These are phyloP conservation scores for Petrocephalus sullivani DNA, from an alignment of 2,797 vertebrate species.

Conservation along the genomic window DNA sequence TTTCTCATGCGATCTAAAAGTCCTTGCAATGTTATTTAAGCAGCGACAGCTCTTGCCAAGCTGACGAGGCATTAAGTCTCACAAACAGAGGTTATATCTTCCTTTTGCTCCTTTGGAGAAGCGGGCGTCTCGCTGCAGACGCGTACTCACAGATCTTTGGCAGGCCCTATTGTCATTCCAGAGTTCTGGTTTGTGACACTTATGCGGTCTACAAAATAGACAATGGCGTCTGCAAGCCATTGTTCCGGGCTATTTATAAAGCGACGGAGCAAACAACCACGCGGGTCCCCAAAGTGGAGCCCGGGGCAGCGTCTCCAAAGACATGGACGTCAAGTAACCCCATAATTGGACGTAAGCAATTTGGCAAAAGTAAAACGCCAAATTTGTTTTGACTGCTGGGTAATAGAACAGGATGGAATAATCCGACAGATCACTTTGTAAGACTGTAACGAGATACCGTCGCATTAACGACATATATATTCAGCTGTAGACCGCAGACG, in stretches of 20 bases:
- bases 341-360: conserved; percentile 40
- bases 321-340: conserved; percentile 35
- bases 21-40: neutral
- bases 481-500: neutral
- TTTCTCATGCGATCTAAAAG: neutral
- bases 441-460: neutral
- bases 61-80: neutral
- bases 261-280: conserved; percentile 43
- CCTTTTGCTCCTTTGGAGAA: neutral
- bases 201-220: conserved; percentile 44
- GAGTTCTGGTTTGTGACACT: conserved; percentile 40
- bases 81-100: neutral
- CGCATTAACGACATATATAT: neutral
- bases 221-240: conserved; percentile 47
- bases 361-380: conserved; percentile 39
- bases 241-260: conserved; percentile 50
- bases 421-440: conserved; percentile 21
- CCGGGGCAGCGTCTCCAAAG: conserved; percentile 39
- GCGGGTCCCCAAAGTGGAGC: conserved; percentile 43
- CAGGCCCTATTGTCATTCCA: conserved; percentile 45
- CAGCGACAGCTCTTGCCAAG: neutral
- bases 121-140: neutral
- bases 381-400: conserved; percentile 41
- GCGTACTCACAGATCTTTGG: conserved; percentile 35
- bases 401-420: conserved; percentile 25